Evolutionary conservation across 2,113 vertebrate genomes (phyloP).

Genomic region (Grallaria varia): DNA sequence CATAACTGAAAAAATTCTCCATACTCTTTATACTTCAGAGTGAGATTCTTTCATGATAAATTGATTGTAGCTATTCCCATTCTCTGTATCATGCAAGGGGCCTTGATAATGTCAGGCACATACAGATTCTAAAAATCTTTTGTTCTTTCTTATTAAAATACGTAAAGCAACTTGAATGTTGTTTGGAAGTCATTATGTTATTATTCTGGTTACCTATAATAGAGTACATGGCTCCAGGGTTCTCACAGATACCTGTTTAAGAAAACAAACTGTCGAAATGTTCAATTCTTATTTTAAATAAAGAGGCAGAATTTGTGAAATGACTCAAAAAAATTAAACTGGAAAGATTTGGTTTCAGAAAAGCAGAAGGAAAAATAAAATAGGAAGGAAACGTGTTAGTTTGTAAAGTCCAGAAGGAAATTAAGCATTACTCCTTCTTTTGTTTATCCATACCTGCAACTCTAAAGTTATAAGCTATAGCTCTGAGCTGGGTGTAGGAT

Average conservation of each 20-base stretch:
- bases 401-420: not conserved
- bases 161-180: conserved; percentile 25
- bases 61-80: conserved; percentile 25
- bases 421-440: not conserved
- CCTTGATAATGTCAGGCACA: conserved; percentile 46
- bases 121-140: conserved; percentile 61
- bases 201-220: conserved; percentile 35
- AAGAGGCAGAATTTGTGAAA: not conserved
- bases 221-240: conserved; percentile 7
- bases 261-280: conserved; percentile 46
- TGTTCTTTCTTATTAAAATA: conserved; percentile 58
- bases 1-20: conserved; percentile 22
- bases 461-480: not conserved
- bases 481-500: not conserved
- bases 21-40: not conserved
- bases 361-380: not conserved
- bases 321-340: not conserved
- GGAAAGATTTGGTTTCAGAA: not conserved
- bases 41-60: conserved; percentile 49
- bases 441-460: not conserved
- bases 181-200: conserved; percentile 20
- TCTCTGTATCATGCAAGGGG: conserved; percentile 16
- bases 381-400: not conserved
- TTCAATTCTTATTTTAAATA: conserved; percentile 43
- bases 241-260: conserved; percentile 45